These are phyloP conservation scores for Phylloscopus collybita DNA, from an alignment of 2,797 vertebrate species.

Conservation along the genomic window DNA sequence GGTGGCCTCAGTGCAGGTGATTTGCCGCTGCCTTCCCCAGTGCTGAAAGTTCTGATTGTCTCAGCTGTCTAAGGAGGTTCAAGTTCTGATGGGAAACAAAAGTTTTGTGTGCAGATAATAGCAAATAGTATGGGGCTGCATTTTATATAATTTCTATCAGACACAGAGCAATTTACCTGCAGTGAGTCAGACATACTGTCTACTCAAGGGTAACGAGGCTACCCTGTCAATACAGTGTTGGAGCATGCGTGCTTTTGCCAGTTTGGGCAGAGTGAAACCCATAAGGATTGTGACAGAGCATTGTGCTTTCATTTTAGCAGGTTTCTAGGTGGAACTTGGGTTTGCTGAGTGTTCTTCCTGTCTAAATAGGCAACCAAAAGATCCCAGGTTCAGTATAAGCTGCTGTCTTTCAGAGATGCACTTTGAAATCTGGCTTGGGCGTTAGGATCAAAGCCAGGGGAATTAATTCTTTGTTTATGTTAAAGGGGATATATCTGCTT, in stretches of 20 bases:
- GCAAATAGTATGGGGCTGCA: background rate
- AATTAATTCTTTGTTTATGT: slow-evolving; percentile 48
- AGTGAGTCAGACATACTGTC: slow-evolving; percentile 3
- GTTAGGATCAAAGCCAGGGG: slow-evolving; percentile 23
- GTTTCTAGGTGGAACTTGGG: background rate
- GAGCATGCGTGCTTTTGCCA: slow-evolving; percentile 20
- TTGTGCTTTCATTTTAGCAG: background rate
- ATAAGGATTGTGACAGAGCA: background rate
- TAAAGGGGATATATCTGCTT: slow-evolving; percentile 23
- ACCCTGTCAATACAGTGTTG: background rate
- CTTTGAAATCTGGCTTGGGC: background rate
- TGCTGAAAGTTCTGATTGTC: background rate
- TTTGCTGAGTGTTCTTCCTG: background rate
- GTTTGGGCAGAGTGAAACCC: slow-evolving; percentile 6
- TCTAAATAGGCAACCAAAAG: background rate
- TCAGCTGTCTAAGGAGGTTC: background rate
- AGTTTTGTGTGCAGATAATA: background rate
- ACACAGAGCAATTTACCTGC: background rate
- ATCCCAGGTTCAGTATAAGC: background rate
- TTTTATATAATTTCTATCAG: background rate
- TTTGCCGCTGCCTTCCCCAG: background rate
- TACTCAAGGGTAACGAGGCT: background rate
- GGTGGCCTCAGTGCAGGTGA: background rate
- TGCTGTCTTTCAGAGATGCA: background rate
- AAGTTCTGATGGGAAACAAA: background rate